Evolutionary conservation across 2,888 invertebrate species (phyloP).

Genomic region (Aproaerema taeniolella): DNA sequence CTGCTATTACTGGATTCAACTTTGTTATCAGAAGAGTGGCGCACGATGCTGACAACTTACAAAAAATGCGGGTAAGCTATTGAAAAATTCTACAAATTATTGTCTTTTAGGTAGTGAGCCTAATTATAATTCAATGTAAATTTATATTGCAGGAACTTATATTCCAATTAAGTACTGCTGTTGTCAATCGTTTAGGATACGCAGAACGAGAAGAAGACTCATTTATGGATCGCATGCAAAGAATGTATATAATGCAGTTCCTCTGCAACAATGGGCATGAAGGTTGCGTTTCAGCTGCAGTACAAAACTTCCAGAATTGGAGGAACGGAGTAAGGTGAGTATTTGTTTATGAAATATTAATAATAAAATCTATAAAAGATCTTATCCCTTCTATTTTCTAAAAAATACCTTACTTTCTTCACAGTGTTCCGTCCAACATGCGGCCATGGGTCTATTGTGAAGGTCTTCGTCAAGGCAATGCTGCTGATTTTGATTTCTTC

Average conservation of each 20-base stretch:
- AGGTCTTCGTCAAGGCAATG: conserved; percentile 80
- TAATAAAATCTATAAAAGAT: not conserved
- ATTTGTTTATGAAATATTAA: not conserved
- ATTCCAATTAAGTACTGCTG: conserved; percentile 53
- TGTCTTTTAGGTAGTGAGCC: too few species aligned
- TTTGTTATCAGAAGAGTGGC: conserved; percentile 59
- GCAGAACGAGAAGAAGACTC: conserved; percentile 55
- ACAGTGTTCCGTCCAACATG: conserved; percentile 62
- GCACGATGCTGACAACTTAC: conserved; percentile 36
- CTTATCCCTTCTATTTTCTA: conserved; percentile 1
- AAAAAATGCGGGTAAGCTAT: conserved; percentile 39
- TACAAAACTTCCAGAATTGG: conserved; percentile 54
- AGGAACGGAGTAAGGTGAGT: conserved; percentile 44
- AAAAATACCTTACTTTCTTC: not conserved
- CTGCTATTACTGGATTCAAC: conserved; percentile 74
- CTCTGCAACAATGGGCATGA: conserved; percentile 69
- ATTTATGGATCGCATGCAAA: conserved; percentile 71
- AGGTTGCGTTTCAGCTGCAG: conserved; percentile 54
- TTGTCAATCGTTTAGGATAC: conserved; percentile 70
- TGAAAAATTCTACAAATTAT: not conserved
- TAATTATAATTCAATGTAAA: too few species aligned
- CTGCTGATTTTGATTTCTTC: conserved; percentile 80
- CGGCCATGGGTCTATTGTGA: conserved; percentile 86
- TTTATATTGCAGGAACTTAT: conserved; percentile 47
- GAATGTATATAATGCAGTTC: conserved; percentile 75